A percentile compares a stretch with the other conserved stretches of the same genome.
phyloP scores from a whole-genome alignment of 2,797 vertebrate genomes.

The Hydrophis major region DNA sequence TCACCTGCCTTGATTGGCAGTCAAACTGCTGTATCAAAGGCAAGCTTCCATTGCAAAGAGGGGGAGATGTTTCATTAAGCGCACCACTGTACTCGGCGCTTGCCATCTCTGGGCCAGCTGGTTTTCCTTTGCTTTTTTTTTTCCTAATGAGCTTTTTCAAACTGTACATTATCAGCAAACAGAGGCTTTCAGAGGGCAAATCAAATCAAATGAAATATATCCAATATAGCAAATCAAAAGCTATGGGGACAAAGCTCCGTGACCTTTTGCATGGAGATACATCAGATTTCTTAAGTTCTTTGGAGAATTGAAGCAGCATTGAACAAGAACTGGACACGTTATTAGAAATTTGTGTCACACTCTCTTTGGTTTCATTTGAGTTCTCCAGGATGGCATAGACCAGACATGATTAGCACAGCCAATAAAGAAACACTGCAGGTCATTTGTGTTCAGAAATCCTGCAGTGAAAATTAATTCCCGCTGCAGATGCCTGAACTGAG shows the following conservation, averaged over 20 bases:
- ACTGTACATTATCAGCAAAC: background rate
- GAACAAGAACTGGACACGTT: background rate
- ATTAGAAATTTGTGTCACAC: background rate
- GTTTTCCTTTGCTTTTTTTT: background rate
- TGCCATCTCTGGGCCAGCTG: background rate
- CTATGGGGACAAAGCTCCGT: background rate
- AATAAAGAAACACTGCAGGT: background rate
- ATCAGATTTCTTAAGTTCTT: background rate
- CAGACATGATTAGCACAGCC: background rate
- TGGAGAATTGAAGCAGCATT: background rate
- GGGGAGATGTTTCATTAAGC: background rate
- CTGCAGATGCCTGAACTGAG: background rate
- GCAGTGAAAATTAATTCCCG: background rate
- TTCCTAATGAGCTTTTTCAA: background rate
- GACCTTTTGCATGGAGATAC: background rate
- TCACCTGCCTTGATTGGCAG: background rate
- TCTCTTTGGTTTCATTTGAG: background rate
- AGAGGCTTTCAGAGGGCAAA: background rate
- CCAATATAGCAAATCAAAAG: background rate
- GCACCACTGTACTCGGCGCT: background rate
- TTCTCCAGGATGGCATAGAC: background rate
- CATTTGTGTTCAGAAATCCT: background rate
- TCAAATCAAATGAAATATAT: background rate
- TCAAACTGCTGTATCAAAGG: background rate
- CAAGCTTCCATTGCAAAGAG: background rate